Evolutionary conservation across 30 jellyfish, hydroid and myxozoan genomes (phyloP).

Genomic region (Sanderia malayensis): DNA sequence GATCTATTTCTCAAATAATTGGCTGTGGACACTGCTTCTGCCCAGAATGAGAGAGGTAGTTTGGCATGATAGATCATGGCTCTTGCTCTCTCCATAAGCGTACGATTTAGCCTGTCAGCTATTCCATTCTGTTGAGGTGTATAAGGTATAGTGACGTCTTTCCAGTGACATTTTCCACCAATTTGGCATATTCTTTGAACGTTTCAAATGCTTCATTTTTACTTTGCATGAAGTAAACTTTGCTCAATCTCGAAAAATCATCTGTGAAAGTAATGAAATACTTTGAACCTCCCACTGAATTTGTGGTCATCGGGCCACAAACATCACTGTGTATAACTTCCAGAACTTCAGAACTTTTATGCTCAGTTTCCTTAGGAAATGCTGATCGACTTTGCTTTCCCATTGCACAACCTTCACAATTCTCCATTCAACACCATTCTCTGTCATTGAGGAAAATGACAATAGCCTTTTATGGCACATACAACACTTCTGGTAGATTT

Average conservation of each 20-base stretch:
- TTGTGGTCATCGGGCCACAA: constrained; percentile 12
- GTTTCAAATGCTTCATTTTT: constrained; percentile 39
- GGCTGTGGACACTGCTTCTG: too few species aligned
- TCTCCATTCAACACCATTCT: neutral
- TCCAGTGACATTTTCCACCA: constrained; percentile 42
- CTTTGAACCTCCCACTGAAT: too few species aligned
- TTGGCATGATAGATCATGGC: too few species aligned
- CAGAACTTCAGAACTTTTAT: neutral
- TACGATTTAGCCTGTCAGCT: too few species aligned
- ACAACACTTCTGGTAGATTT: neutral
- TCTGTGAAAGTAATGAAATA: constrained; percentile 31
- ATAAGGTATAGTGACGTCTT: constrained; percentile 6
- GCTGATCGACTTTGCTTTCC: constrained; percentile 33
- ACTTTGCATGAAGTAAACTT: constrained; percentile 19
- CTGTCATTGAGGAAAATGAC: neutral
- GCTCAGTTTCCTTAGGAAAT: neutral
- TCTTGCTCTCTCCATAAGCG: too few species aligned
- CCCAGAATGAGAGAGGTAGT: too few species aligned
- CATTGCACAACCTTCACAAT: constrained; percentile 36
- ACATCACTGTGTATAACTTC: too few species aligned
- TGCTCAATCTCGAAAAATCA: constrained; percentile 4
- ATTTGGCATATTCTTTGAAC: constrained; percentile 28
- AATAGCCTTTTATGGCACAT: neutral
- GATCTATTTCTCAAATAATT: too few species aligned
- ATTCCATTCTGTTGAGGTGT: too few species aligned